Percentiles rank a stretch among this genome's conserved stretches.
Conservation (phyloP, 2,113 vertebrate genomes). For the Rutilus rutilus region DNA sequence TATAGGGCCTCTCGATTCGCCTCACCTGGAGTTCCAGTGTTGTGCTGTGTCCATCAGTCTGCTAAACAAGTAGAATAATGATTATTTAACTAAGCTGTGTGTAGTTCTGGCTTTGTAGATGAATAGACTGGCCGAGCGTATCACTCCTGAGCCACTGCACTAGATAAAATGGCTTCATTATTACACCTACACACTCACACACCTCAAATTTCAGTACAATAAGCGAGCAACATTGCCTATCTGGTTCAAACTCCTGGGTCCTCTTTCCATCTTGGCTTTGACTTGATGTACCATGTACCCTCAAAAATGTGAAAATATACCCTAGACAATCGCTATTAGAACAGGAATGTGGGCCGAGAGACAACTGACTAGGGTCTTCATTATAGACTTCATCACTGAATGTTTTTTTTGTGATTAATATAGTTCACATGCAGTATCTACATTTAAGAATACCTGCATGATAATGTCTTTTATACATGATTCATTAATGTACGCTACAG, state of each 20-base stretch:
- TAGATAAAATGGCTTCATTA: constrained; percentile 17
- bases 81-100: constrained; percentile 35
- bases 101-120: constrained; percentile 34
- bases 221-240: background rate
- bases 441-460: constrained; percentile 70
- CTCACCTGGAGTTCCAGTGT: constrained; percentile 25
- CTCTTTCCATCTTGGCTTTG: constrained; percentile 3
- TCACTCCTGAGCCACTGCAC: background rate
- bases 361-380: constrained; percentile 37
- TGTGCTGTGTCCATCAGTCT: constrained; percentile 41
- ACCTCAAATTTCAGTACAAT: background rate
- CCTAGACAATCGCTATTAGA: constrained; percentile 74
- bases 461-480: constrained; percentile 78
- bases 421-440: constrained; percentile 63
- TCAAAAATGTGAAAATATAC: constrained; percentile 65
- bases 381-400: constrained; percentile 59
- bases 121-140: constrained; percentile 11
- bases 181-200: constrained; percentile 1
- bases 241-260: background rate
- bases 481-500: constrained; percentile 69
- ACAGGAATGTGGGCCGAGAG: constrained; percentile 57
- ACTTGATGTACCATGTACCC: constrained; percentile 55
- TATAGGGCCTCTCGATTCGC: constrained; percentile 15
- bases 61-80: constrained; percentile 37
- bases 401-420: constrained; percentile 66